Evolutionary conservation across 2,888 invertebrate genomes (phyloP).

Genomic region (Xanthia togata): DNA sequence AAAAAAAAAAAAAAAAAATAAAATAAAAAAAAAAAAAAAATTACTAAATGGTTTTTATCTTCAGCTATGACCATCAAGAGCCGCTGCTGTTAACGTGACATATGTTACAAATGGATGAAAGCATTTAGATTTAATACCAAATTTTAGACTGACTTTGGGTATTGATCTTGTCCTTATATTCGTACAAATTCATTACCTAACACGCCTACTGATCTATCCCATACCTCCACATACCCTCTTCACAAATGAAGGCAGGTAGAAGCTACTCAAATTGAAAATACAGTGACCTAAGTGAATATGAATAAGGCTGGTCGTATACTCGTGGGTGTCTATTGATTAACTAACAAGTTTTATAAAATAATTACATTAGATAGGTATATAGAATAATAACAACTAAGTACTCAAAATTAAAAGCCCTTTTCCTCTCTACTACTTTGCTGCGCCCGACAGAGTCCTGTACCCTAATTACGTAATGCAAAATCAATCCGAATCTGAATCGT

Average conservation of each 20-base stretch:
- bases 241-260: not conserved
- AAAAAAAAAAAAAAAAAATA: no score
- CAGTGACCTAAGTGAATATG: conserved; percentile 57
- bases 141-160: not conserved
- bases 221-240: not conserved
- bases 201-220: not conserved
- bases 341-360: no score
- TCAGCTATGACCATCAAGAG: not conserved
- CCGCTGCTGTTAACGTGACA: no score
- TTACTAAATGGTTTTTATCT: not conserved
- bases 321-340: conserved; percentile 36
- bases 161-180: not conserved
- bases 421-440: no score
- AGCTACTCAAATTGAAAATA: conserved; percentile 34
- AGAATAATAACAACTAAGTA: no score
- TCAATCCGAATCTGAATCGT: no score
- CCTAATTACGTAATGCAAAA: no score
- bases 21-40: no score
- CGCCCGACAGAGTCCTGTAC: no score
- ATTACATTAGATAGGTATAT: no score
- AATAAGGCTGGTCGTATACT: conserved; percentile 31
- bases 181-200: not conserved
- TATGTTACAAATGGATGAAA: not conserved
- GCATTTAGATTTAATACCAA: not conserved
- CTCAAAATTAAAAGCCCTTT: no score